Base-by-base conservation (phyloP, 2,888 invertebrate genomes). In the Torymus aiolomorphi region DNA sequence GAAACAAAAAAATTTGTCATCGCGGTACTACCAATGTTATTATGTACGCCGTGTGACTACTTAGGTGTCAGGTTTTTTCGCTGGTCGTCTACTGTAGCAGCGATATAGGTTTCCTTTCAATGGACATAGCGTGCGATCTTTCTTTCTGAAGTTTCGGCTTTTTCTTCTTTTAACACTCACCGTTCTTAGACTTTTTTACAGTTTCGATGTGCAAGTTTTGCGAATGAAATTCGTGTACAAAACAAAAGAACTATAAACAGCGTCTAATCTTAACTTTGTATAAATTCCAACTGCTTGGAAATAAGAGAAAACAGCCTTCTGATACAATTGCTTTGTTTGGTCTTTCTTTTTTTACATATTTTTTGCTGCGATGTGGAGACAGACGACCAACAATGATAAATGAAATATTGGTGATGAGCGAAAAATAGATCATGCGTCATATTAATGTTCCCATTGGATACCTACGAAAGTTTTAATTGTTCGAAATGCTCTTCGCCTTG, bases 61-160 rank as follows among this genome's bases (percentile, higher is more conserved):
- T 54, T 78, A 77, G 77, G 65, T 78, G 62, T 73, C 78, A 78
- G 75, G 57, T 66, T 77, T 71, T 76, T 80, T 80, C 71, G 77
- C 52, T 70, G 80, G 76, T 80, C 77, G 74, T 80, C 74, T 74
- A 75, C 57, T 66, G 16, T 52, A 59, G 51, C 63, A 67, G 24
- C 54, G 12, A 67, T 52, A 75, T 54, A 59, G 24, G 66, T 77
- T 76, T 76, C 62, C 18, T 70, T 78, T 61, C 49, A 66, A 67
- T 59, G 52, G 62, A 66, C 31, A 51, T 72, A 51, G 24, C 63
- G 73, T 42, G 42, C 69, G 49, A 71, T 57, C 24, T 42, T 75
- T 62, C 54, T 71, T 80, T 42, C 18, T 24, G 14, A 73, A 76
- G 51, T 75, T 74, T 73, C 54, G 24, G 54, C 14, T 70, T 10